Evolutionary conservation across 2,888 invertebrate genomes (phyloP).

Genomic region (Cephus pulcher): DNA sequence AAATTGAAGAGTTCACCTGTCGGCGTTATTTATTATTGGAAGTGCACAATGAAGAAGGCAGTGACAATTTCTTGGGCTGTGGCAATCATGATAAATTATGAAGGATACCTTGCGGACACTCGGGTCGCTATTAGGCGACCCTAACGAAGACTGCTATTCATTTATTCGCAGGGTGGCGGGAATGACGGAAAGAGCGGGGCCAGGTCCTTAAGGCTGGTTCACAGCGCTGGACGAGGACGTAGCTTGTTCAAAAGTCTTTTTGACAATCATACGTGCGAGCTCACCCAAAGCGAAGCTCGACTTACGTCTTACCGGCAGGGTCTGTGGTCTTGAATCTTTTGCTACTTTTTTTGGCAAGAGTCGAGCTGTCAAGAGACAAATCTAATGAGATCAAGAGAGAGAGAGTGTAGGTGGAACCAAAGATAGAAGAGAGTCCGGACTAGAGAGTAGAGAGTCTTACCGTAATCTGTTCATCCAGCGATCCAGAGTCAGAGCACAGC

Average conservation of each 20-base stretch:
- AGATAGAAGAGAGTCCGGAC: background rate
- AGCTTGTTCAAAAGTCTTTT: background rate
- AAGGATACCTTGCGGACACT: background rate
- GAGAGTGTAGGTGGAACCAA: background rate
- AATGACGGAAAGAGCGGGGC: too few relatives aligned
- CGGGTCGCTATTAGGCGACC: background rate
- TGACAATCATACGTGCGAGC: background rate
- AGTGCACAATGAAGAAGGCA: background rate
- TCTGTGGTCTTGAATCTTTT: background rate
- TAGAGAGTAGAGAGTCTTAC: background rate
- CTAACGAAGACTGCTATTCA: background rate
- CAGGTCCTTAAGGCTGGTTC: background rate
- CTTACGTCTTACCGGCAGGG: background rate
- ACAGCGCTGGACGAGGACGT: background rate
- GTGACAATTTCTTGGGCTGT: background rate
- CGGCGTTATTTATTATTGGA: background rate
- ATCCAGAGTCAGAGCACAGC: conserved; percentile 12
- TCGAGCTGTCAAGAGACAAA: background rate
- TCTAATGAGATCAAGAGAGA: background rate
- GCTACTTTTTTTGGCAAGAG: background rate
- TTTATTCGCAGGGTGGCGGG: background rate
- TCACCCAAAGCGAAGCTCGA: background rate
- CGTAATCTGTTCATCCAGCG: background rate
- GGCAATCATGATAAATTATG: too few relatives aligned
- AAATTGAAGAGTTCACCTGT: background rate